Percentiles rank a stretch among this genome's conserved stretches.
Conservation (phyloP, 2,888 invertebrate genomes). For the Callimorpha dominula region DNA sequence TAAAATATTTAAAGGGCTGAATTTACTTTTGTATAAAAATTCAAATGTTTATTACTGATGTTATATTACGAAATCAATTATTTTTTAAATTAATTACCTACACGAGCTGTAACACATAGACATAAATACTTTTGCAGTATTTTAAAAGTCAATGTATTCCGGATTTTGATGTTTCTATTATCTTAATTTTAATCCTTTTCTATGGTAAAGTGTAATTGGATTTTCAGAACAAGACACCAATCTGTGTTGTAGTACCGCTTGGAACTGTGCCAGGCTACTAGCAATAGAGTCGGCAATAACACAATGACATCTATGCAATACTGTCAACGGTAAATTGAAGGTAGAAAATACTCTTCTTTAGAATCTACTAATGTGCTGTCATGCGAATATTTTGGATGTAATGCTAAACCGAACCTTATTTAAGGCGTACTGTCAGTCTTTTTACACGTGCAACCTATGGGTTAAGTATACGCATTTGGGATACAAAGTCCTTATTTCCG, state of each 20-base stretch:
- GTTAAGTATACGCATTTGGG: no score
- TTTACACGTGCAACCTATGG: no score
- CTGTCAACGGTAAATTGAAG: constrained; percentile 12
- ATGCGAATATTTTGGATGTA: background rate
- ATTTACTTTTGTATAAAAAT: background rate
- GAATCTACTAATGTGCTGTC: background rate
- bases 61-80: background rate
- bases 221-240: constrained; percentile 18
- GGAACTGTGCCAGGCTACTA: constrained; percentile 19
- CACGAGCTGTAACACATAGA: no score
- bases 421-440: no score
- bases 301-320: constrained; percentile 20
- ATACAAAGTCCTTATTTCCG: no score
- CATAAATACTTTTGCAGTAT: no score
- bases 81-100: no score
- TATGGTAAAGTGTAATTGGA: constrained; percentile 19
- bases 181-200: background rate
- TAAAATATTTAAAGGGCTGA: background rate
- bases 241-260: constrained; percentile 15
- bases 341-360: background rate
- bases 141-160: background rate
- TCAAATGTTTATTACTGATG: background rate
- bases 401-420: no score
- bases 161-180: background rate
- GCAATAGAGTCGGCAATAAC: constrained; percentile 22